A percentile compares a stretch with the other conserved stretches of the same genome.
Conservation (phyloP, 1,140 invertebrate genomes). For the Ceratina calcarata region DNA sequence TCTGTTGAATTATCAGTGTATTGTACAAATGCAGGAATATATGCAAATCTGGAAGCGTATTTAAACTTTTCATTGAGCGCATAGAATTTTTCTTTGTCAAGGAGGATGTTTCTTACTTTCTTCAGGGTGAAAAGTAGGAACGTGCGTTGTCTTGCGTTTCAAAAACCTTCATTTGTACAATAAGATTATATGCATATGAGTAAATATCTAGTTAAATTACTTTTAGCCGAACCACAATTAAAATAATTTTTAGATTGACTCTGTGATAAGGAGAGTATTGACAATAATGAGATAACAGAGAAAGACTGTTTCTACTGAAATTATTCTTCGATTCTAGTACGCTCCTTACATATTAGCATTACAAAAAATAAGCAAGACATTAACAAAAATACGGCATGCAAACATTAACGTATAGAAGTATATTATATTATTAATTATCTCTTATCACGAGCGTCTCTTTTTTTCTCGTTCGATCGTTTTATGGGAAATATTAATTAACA, state of each 20-base stretch:
- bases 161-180: constrained; percentile 19
- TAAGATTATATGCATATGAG: constrained; percentile 36
- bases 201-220: constrained; percentile 41
- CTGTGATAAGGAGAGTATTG: constrained; percentile 52
- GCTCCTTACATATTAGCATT: constrained; percentile 48
- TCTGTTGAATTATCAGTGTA: constrained; percentile 42
- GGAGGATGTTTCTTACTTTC: background rate
- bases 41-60: too few relatives aligned
- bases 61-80: background rate
- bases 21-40: constrained; percentile 25
- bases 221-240: constrained; percentile 43
- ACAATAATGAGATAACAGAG: constrained; percentile 53
- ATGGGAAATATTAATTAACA: constrained; percentile 7
- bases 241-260: constrained; percentile 44
- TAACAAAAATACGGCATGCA: constrained; percentile 58
- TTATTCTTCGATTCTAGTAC: constrained; percentile 55
- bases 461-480: too few relatives aligned
- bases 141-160: background rate
- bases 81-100: background rate
- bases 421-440: constrained; percentile 29
- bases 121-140: background rate
- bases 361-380: constrained; percentile 57
- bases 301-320: constrained; percentile 51
- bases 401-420: constrained; percentile 43
- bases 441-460: constrained; percentile 12